Percentiles rank a stretch among this genome's conserved stretches.
These are phyloP conservation scores for Neoseiulus cucumeris DNA, from an alignment of 1,140 invertebrate genomes.

Conservation along the genomic window DNA sequence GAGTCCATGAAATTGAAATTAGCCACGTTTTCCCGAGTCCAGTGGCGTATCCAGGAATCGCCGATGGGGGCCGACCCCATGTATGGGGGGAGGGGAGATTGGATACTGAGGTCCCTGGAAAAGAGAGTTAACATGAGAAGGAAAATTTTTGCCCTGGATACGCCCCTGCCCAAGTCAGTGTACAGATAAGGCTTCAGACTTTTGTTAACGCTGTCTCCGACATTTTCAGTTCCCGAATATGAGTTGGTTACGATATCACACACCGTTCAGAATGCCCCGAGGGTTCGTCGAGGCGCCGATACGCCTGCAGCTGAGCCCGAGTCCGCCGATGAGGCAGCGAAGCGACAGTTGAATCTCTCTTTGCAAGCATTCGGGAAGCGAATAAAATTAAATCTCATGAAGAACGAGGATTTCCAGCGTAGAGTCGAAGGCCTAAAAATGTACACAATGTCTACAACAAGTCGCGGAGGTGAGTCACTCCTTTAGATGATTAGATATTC, in stretches of 20 bases:
- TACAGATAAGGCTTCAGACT: too few species aligned
- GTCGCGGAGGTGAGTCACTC: slow-evolving; percentile 35
- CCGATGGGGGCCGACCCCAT: too few species aligned
- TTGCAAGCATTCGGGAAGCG: slow-evolving; percentile 22
- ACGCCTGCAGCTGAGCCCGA: neutral
- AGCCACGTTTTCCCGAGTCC: too few species aligned
- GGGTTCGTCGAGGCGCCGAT: neutral
- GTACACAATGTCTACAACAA: slow-evolving; percentile 44
- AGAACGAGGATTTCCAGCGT: slow-evolving; percentile 30
- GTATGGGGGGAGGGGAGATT: too few species aligned
- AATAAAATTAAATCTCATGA: slow-evolving; percentile 42
- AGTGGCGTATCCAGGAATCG: too few species aligned
- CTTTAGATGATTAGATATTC: slow-evolving; percentile 12
- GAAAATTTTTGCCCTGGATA: too few species aligned
- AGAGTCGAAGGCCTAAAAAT: slow-evolving; percentile 37
- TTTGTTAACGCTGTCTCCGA: too few species aligned
- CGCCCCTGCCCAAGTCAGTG: too few species aligned
- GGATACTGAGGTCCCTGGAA: too few species aligned
- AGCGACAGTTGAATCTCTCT: neutral
- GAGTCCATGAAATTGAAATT: too few species aligned
- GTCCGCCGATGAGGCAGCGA: neutral
- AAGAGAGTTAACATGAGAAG: too few species aligned
- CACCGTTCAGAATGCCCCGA: slow-evolving; percentile 11
- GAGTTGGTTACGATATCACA: slow-evolving; percentile 34
- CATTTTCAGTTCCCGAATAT: slow-evolving; percentile 42